Evolutionary conservation across 2,888 invertebrate genomes (phyloP).

Genomic region (Melinaea menophilus): DNA sequence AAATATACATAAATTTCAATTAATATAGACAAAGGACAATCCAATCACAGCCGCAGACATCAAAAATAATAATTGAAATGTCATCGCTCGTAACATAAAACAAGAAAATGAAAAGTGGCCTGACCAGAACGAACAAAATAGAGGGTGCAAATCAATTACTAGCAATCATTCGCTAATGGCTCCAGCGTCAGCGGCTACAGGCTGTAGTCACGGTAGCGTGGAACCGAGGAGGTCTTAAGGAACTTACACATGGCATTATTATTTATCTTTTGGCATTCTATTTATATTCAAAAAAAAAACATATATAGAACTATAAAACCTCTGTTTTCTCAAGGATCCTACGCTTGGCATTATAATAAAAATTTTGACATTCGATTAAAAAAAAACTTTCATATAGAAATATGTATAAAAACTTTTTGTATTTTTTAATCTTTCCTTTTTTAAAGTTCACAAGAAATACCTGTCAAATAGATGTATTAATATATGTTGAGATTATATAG

Average conservation of each 20-base stretch:
- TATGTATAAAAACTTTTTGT: too few relatives aligned
- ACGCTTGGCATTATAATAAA: too few relatives aligned
- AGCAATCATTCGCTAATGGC: slow-evolving; percentile 46
- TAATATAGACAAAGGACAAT: too few relatives aligned
- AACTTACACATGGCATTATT: neutral
- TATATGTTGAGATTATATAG: too few relatives aligned
- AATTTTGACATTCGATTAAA: too few relatives aligned
- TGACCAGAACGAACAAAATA: slow-evolving; percentile 27
- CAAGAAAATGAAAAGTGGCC: slow-evolving; percentile 28
- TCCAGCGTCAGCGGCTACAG: slow-evolving; percentile 33
- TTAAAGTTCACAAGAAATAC: too few relatives aligned
- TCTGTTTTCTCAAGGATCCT: too few relatives aligned
- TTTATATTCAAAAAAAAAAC: neutral
- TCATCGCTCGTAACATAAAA: slow-evolving; percentile 20
- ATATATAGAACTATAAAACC: neutral
- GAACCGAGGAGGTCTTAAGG: slow-evolving; percentile 32
- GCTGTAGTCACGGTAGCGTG: slow-evolving; percentile 41
- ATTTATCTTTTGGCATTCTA: neutral
- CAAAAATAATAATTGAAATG: slow-evolving; percentile 24
- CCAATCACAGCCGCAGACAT: neutral
- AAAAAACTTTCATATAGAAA: too few relatives aligned
- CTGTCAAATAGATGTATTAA: too few relatives aligned
- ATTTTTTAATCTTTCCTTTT: too few relatives aligned
- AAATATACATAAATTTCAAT: too few relatives aligned
- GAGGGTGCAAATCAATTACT: slow-evolving; percentile 42